Evolutionary conservation across 2,113 vertebrate species (phyloP).

Genomic region (Ammodytes dubius): DNA sequence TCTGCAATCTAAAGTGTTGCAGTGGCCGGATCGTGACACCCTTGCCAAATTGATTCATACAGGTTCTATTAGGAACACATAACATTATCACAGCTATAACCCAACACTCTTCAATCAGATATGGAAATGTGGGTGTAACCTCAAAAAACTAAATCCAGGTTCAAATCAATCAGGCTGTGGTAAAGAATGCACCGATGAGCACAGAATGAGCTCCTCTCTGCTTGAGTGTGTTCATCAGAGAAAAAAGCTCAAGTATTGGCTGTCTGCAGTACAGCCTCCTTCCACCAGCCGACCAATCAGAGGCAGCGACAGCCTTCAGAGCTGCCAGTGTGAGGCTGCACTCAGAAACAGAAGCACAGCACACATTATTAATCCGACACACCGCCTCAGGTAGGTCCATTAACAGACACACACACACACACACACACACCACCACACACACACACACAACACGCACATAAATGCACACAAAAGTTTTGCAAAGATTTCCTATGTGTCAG

Average conservation of each 20-base stretch:
- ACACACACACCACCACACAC: neutral
- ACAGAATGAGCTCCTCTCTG: slow-evolving; percentile 42
- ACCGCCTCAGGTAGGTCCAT: slow-evolving; percentile 79
- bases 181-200: slow-evolving; percentile 20
- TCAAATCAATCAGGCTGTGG: slow-evolving; percentile 12
- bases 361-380: slow-evolving; percentile 47
- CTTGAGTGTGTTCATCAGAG: slow-evolving; percentile 45
- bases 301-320: slow-evolving; percentile 66
- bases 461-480: slow-evolving; percentile 30
- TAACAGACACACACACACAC: slow-evolving; percentile 12
- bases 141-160: neutral
- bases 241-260: slow-evolving; percentile 78
- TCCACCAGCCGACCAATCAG: slow-evolving; percentile 63
- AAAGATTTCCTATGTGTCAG: slow-evolving; percentile 20
- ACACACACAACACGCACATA: neutral
- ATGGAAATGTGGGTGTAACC: neutral
- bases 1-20: too few relatives aligned
- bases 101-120: neutral
- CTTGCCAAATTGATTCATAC: too few relatives aligned
- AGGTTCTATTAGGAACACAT: too few relatives aligned
- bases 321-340: slow-evolving; percentile 72
- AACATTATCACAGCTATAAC: neutral
- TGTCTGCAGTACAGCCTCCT: slow-evolving; percentile 53
- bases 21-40: too few relatives aligned
- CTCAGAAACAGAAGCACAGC: slow-evolving; percentile 76